These are phyloP conservation scores for Vireo griseus DNA, from an alignment of 2,797 vertebrate species.

Conservation along the genomic window DNA sequence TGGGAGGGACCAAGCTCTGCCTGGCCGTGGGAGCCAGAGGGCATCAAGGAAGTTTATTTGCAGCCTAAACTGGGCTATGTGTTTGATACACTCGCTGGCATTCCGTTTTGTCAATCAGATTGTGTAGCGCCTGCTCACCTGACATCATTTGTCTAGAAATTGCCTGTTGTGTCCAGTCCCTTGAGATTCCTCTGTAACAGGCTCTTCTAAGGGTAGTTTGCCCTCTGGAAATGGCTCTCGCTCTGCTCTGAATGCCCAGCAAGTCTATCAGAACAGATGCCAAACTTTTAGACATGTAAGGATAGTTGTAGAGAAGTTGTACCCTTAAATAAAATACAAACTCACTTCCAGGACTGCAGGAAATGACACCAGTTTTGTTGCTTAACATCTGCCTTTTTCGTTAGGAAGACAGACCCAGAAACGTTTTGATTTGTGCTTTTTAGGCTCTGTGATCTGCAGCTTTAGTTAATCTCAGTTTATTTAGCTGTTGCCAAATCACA, in stretches of 20 bases:
- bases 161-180: neutral
- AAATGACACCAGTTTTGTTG: neutral
- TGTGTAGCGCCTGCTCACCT: accelerated
- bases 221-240: neutral
- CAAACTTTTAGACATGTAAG: neutral
- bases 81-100: neutral
- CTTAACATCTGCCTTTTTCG: neutral
- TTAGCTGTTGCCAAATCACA: neutral
- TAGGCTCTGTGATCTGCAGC: neutral
- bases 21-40: neutral
- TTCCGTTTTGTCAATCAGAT: neutral
- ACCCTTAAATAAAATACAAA: neutral
- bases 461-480: neutral
- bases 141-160: accelerated
- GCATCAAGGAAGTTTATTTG: neutral
- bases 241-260: neutral
- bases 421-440: neutral
- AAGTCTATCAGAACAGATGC: neutral
- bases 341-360: neutral
- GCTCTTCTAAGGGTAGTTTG: neutral
- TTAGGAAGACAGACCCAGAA: neutral
- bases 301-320: neutral
- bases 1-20: neutral
- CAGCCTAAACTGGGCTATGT: neutral
- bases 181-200: neutral